phyloP scores from a whole-genome alignment of 2,797 vertebrate genomes.

The Poecilia gillii region DNA sequence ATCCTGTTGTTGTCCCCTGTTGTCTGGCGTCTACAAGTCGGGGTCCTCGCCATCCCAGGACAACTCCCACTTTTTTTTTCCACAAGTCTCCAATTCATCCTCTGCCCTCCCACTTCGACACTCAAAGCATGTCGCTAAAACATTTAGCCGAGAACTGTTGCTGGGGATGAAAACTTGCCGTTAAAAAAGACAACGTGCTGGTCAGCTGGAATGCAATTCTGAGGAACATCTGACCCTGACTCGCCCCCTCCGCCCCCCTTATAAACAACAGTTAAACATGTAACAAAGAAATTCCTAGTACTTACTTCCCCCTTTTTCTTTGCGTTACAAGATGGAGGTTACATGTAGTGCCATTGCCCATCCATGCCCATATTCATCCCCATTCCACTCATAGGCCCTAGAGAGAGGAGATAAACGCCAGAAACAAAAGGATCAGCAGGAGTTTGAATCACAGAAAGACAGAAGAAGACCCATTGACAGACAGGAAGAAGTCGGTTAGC shows the following conservation, averaged over 20 bases:
- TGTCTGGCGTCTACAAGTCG: constrained; percentile 79
- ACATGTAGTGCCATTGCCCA: constrained; percentile 93
- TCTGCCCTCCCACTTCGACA: constrained; percentile 6
- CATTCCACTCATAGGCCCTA: constrained; percentile 92
- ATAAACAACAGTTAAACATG: constrained; percentile 64
- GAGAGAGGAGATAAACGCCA: constrained; percentile 82
- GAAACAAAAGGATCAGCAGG: constrained; percentile 83
- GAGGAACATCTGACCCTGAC: constrained; percentile 19
- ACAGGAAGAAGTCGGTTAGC: constrained; percentile 46
- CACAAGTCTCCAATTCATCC: constrained; percentile 63
- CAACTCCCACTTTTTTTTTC: constrained; percentile 56
- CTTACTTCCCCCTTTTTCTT: constrained; percentile 99
- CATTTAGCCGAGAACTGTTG: constrained; percentile 34
- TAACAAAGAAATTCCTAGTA: constrained; percentile 82
- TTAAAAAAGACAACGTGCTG: constrained; percentile 29
- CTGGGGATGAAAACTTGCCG: constrained; percentile 21
- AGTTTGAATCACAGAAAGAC: constrained; percentile 75
- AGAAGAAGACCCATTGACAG: constrained; percentile 61
- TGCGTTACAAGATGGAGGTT: constrained; percentile 86
- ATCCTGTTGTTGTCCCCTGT: constrained; percentile 68
- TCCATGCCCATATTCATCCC: constrained; percentile 94
- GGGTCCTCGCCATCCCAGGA: constrained; percentile 79
- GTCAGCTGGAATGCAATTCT: constrained; percentile 47
- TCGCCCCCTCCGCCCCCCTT: constrained; percentile 41
- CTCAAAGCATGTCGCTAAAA: constrained; percentile 48